A percentile compares a stretch with the other conserved stretches of the same genome.
These are phyloP conservation scores for Bryconaethiops microstoma DNA, from an alignment of 2,797 vertebrate species.

Conservation along the genomic window DNA sequence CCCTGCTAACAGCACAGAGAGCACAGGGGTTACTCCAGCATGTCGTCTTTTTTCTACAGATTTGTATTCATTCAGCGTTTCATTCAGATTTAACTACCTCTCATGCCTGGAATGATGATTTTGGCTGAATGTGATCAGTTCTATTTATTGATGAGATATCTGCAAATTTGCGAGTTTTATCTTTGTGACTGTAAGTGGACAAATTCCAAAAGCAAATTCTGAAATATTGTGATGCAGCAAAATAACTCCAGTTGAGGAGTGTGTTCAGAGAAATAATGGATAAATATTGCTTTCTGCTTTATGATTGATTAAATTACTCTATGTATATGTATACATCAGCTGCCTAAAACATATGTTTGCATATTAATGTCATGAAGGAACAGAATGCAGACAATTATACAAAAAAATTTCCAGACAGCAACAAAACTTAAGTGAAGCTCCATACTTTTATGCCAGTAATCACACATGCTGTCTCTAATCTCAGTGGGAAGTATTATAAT, in stretches of 20 bases:
- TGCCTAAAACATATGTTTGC: constrained; percentile 18
- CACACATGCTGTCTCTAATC: constrained; percentile 35
- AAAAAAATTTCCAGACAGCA: background rate
- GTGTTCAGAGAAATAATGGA: constrained; percentile 36
- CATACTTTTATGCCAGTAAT: constrained; percentile 13
- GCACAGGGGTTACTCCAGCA: constrained; percentile 60
- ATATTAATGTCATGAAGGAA: constrained; percentile 17
- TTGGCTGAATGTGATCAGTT: constrained; percentile 45
- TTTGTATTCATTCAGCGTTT: constrained; percentile 48
- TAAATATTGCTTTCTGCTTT: constrained; percentile 48
- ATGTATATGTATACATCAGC: background rate
- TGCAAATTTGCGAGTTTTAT: constrained; percentile 45
- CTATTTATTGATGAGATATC: constrained; percentile 33
- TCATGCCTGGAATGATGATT: constrained; percentile 24
- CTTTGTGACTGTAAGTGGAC: constrained; percentile 45
- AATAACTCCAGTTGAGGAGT: constrained; percentile 28
- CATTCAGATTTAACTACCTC: constrained; percentile 59
- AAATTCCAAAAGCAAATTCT: constrained; percentile 41
- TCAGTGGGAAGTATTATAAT: constrained; percentile 29
- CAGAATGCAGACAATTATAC: constrained; percentile 3
- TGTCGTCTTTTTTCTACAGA: constrained; percentile 57
- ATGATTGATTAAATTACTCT: constrained; percentile 22
- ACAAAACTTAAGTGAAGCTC: constrained; percentile 14
- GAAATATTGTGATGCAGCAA: constrained; percentile 44
- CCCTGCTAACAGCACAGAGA: constrained; percentile 68